These are phyloP conservation scores for Anthopleura sola DNA, from an alignment of 64 coral and sea anemone genomes.

Conservation along the genomic window DNA sequence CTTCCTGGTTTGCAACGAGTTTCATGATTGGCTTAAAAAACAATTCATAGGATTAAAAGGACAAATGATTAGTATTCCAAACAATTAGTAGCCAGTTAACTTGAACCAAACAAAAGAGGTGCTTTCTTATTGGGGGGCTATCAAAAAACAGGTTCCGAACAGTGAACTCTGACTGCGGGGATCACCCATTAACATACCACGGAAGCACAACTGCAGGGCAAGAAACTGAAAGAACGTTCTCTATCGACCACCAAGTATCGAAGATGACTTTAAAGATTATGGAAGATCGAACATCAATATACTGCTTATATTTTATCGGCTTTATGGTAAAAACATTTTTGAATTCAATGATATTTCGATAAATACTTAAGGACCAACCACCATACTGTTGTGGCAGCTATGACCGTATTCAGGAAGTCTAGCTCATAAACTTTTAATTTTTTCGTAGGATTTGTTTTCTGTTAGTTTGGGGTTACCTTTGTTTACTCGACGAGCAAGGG, in stretches of 20 bases:
- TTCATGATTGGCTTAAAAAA: too few species aligned
- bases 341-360: not conserved
- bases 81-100: too few species aligned
- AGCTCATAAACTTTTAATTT: not conserved
- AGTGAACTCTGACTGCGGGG: too few species aligned
- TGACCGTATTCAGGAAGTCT: too few species aligned
- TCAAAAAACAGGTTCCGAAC: too few species aligned
- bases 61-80: too few species aligned
- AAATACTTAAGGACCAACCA: not conserved
- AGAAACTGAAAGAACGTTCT: not conserved
- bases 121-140: too few species aligned
- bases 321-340: constrained; percentile 68
- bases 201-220: not conserved
- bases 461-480: constrained; percentile 81
- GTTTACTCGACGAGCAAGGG: constrained; percentile 64
- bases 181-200: too few species aligned
- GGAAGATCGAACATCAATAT: constrained; percentile 21
- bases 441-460: constrained; percentile 31
- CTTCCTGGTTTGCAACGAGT: too few species aligned
- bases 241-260: not conserved
- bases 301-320: constrained; percentile 77
- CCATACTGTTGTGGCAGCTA: too few species aligned
- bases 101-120: too few species aligned
- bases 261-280: not conserved
- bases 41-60: too few species aligned